Evolutionary conservation across 2,113 vertebrate genomes (phyloP).

Genomic region (Thoracochromis brauschi): DNA sequence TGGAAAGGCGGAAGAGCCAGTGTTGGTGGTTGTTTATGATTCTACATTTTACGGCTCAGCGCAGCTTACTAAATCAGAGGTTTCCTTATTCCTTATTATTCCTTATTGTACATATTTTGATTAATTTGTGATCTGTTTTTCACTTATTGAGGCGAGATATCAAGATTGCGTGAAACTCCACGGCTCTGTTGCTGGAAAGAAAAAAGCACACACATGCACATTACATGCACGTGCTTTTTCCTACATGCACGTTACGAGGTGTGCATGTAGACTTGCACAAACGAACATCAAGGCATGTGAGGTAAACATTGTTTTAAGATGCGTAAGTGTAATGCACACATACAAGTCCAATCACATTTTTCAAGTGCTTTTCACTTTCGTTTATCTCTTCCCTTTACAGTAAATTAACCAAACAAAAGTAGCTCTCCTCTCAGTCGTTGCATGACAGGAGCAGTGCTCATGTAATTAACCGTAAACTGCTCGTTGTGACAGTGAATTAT

Average conservation of each 20-base stretch:
- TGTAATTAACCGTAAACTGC: neutral
- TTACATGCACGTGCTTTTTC: neutral
- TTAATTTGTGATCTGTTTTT: neutral
- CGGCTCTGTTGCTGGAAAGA: neutral
- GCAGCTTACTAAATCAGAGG: neutral
- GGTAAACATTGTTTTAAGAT: neutral
- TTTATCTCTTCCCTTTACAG: neutral
- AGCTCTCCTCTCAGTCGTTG: neutral
- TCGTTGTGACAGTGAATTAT: neutral
- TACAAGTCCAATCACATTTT: neutral
- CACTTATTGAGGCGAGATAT: neutral
- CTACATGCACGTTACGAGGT: neutral
- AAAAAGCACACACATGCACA: neutral
- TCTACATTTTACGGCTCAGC: neutral
- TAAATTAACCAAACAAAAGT: neutral
- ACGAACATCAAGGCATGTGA: neutral
- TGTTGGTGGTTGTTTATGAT: neutral
- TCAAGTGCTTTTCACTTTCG: neutral
- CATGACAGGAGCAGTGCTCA: neutral
- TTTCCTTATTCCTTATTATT: neutral
- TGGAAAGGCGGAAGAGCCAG: neutral
- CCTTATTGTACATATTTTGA: neutral
- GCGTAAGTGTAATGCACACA: neutral
- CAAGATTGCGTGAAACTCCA: neutral
- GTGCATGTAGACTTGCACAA: slow-evolving; percentile 27